These are phyloP conservation scores for Listrodromus nycthemerus DNA, from an alignment of 2,888 invertebrate genomes.

Conservation along the genomic window DNA sequence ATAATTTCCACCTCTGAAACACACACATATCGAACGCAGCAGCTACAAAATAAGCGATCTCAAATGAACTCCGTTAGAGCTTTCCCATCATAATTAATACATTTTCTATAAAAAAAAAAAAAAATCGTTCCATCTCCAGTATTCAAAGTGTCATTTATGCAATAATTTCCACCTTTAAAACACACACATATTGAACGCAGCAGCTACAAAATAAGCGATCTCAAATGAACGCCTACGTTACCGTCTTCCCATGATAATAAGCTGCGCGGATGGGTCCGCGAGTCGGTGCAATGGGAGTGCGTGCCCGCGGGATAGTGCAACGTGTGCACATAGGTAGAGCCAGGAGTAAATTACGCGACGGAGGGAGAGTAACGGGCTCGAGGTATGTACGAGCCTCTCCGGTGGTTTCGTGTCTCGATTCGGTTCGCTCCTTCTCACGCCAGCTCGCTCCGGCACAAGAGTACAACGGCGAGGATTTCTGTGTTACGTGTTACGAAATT, in stretches of 20 bases:
- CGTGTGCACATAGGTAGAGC: conserved; percentile 37
- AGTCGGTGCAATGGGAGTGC: conserved; percentile 4
- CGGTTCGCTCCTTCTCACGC: conserved; percentile 67
- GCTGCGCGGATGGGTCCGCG: neutral
- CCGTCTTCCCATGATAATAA: conserved; percentile 7
- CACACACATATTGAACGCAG: too few species aligned
- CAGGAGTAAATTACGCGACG: conserved; percentile 11
- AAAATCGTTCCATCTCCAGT: too few species aligned
- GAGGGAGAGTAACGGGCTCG: neutral
- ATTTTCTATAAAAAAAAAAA: too few species aligned
- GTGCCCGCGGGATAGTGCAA: neutral
- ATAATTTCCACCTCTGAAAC: too few species aligned
- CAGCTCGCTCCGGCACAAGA: conserved; percentile 22
- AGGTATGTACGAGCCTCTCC: neutral
- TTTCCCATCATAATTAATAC: too few species aligned
- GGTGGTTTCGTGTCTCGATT: conserved; percentile 59
- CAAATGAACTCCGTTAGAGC: too few species aligned
- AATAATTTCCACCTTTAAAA: too few species aligned
- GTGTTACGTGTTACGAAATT: conserved; percentile 64
- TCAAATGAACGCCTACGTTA: neutral
- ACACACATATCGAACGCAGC: too few species aligned
- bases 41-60: too few species aligned
- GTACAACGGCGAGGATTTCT: conserved; percentile 42
- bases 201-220: neutral
- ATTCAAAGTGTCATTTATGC: too few species aligned